phyloP scores from a whole-genome alignment of 2,797 vertebrate genomes.

The Mus caroli region DNA sequence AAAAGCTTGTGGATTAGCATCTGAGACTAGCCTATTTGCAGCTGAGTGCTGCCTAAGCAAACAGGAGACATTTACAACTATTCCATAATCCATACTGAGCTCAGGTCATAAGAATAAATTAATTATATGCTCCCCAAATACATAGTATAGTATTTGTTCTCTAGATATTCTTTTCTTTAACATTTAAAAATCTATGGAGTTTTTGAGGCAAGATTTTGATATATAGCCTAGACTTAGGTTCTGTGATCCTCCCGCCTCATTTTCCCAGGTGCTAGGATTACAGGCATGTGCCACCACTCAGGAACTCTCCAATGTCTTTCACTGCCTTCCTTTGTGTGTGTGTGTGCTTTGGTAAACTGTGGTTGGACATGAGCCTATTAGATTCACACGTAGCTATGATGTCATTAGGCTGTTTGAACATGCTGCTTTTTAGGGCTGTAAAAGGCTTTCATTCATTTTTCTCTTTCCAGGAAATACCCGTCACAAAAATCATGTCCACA shows the following conservation, averaged over 20 bases:
- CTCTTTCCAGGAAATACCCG: conserved; percentile 1
- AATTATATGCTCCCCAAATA: background rate
- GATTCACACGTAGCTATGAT: background rate
- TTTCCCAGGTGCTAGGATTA: background rate
- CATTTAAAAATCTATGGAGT: background rate
- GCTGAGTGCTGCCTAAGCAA: background rate
- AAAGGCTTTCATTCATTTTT: conserved; percentile 40
- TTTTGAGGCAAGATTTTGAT: background rate
- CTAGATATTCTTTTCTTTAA: background rate
- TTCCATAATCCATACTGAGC: background rate
- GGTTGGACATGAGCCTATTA: background rate
- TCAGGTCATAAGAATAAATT: background rate
- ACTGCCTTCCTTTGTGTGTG: background rate
- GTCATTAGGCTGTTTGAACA: background rate
- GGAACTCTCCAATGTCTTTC: background rate
- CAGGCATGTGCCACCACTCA: background rate
- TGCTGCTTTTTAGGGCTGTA: conserved; percentile 18
- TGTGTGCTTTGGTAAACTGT: background rate
- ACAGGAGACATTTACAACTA: background rate
- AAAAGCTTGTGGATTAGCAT: background rate
- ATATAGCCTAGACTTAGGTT: background rate
- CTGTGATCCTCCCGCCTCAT: background rate
- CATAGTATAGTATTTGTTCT: background rate
- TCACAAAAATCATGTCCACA: background rate
- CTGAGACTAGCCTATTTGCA: background rate